Evolutionary conservation across 2,797 vertebrate species (phyloP).

Genomic region (Cynodonichthys magdalenae): DNA sequence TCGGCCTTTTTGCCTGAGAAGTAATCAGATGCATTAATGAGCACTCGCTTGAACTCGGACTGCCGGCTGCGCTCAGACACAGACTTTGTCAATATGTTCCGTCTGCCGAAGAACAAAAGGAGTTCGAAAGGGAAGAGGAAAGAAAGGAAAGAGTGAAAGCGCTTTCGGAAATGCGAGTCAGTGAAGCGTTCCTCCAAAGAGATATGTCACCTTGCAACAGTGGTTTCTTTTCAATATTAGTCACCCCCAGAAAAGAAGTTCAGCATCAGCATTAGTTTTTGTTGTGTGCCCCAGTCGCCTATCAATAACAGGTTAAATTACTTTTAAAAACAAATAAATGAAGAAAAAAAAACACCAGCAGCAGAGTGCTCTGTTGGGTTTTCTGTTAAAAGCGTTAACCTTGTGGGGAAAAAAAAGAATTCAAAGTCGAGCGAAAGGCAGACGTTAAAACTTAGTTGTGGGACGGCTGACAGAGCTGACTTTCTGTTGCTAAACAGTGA

Average conservation of each 20-base stretch:
- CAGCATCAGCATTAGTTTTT: conserved; percentile 24
- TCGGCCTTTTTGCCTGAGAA: conserved; percentile 51
- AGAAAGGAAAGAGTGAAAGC: conserved; percentile 31
- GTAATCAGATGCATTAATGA: conserved; percentile 78
- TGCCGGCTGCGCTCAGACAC: conserved; percentile 64
- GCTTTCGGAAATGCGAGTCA: conserved; percentile 58
- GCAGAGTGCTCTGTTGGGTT: conserved; percentile 22
- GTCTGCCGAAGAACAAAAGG: conserved; percentile 65
- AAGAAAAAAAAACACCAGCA: conserved; percentile 17
- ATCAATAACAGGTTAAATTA: conserved; percentile 50
- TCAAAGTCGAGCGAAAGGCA: conserved; percentile 49
- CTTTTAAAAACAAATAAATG: conserved; percentile 26
- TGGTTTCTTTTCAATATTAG: conserved; percentile 46
- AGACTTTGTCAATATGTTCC: conserved; percentile 66
- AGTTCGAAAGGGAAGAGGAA: conserved; percentile 40
- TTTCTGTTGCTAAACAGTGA: conserved; percentile 20
- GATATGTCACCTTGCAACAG: conserved; percentile 59
- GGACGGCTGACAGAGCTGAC: conserved; percentile 12
- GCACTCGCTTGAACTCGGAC: conserved; percentile 63
- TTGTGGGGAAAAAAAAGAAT: conserved; percentile 33
- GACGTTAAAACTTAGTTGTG: conserved; percentile 20
- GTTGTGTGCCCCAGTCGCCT: conserved; percentile 11
- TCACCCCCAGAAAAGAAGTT: conserved; percentile 35
- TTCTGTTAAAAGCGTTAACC: conserved; percentile 35
- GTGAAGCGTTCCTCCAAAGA: conserved; percentile 50